Evolutionary conservation across 2,113 vertebrate species (phyloP), one percentile per base, ranked within the genome.

Genomic region (Gallinago jamesoni): DNA sequence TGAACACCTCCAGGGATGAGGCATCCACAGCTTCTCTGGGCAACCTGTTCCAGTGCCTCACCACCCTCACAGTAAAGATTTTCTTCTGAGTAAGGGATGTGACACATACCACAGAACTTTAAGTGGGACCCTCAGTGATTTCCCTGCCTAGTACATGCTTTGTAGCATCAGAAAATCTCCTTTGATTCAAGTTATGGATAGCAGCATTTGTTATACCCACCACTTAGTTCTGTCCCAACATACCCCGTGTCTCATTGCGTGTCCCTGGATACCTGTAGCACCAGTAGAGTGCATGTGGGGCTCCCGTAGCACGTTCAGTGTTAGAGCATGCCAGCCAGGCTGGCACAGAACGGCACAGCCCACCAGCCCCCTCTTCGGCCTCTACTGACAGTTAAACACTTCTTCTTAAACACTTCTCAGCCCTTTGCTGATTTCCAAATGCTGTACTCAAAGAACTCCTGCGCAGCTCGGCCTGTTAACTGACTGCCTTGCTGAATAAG

Each of bases 51-150:
- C 52, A 30, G 52, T 30, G 52, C 6, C 52, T 53, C 52, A 53
- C 52, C 52, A 28, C 27, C 27, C 52, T 53, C 53, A 55, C 53
- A 7, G 15, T 6, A 55, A 55, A 55, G 27, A 55, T 55, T 55
- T 55, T 28, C 28, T 53, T 53, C 52, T 9, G 52, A 53, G 25
- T 53, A 28, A 14, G 50, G 14, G 50, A 52, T 52, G 55, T 39
- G 10, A 39, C 41, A 10, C 0, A 0, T 41, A 8, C 28, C 50
- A n/a, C 56, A 86, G 52, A 84, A 75, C 39, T 74, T 67, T 21
- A 23, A 7, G 4, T 25, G n/a, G 28, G 48, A 37, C 74, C 52
- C 33, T 48, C 0, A 0, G 19, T 64, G 48, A 12, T 86, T 81
- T 78, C 33, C 14, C 27, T 92, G 24, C 60, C 73, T 55, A 1